phyloP scores from a whole-genome alignment of 2,888 invertebrate species.

The Anoplius nigerrimus region DNA sequence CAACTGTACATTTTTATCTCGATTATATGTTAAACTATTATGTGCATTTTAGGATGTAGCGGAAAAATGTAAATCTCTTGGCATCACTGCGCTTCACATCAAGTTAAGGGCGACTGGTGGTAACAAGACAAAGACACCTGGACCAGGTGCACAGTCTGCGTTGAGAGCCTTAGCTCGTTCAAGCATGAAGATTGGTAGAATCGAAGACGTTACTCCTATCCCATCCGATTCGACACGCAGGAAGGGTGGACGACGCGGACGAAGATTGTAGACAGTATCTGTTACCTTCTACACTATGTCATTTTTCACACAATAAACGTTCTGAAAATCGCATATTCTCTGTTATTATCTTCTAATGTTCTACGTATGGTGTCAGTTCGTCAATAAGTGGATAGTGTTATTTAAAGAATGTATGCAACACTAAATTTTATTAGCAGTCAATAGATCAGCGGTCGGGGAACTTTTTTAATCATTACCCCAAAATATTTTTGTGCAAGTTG shows the following conservation, averaged over 20 bases:
- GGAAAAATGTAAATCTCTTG: slow-evolving; percentile 97
- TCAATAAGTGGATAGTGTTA: too few relatives aligned
- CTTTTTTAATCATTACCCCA: too few relatives aligned
- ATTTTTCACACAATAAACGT: slow-evolving; percentile 61
- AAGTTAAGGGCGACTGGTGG: slow-evolving; percentile 99
- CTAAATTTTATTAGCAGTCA: too few relatives aligned
- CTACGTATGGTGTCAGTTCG: too few relatives aligned
- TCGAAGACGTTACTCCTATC: slow-evolving; percentile 99
- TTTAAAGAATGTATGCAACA: too few relatives aligned
- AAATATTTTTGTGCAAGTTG: too few relatives aligned
- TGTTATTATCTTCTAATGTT: neutral
- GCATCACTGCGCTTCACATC: slow-evolving; percentile 98
- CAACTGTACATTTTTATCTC: neutral
- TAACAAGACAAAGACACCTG: slow-evolving; percentile 98
- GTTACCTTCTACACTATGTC: slow-evolving; percentile 44
- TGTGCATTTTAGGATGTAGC: slow-evolving; percentile 89
- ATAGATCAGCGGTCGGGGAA: too few relatives aligned
- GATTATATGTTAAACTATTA: neutral
- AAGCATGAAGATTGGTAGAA: slow-evolving; percentile 99
- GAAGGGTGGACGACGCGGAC: slow-evolving; percentile 99
- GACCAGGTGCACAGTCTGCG: slow-evolving; percentile 99
- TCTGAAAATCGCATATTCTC: slow-evolving; percentile 35
- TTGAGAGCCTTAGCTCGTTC: slow-evolving; percentile 98
- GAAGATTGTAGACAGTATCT: slow-evolving; percentile 94
- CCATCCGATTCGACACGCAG: slow-evolving; percentile 99